Base-by-base conservation (phyloP, 2,888 invertebrate species). In the Eupithecia subfuscata region DNA sequence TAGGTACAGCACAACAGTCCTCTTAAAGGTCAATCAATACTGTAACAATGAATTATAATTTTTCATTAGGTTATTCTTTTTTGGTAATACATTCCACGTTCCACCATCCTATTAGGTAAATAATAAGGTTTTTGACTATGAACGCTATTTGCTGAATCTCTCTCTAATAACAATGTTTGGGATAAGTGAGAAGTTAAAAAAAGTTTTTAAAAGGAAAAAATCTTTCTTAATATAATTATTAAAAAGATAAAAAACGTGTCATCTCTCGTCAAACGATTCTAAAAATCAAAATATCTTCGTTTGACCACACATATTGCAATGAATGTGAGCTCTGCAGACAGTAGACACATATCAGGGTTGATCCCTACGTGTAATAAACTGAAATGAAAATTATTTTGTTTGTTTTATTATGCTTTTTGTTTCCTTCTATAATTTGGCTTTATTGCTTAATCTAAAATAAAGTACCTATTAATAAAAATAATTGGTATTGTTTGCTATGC, bases 291-390 rank as follows among this genome's bases (percentile, higher is more conserved):
- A 37, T 6, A 8, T 8, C 37, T 37, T 37, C 37, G 37, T 37
- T 37, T 37, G 37, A 37, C 37, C 30, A 43, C 43, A 43, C 79
- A 1, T 75, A 69, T 77, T 79, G 74, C 60, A 25, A 68, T 64
- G 73, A 81, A 84, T 89, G 88, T 88, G 91, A 90, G 89, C 86
- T 84, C 84, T 80, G 82, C 84, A 85, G 83, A 82, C 75, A 84
- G 91, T 94, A 93, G 93, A 93, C 91, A 92, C 93, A 94, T 94
- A 94, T 94, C 94, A 92, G 94, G 94, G 93, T 88, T 80, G 77
- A 81, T 83, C 93, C 92, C 93, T 93, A 91, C 85, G 91, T 93
- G 93, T 92, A 94, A 92, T 94, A 94, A 93, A 94, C 85, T 84
- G 71, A 85, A 92, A 89, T 83, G 86, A 91, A 92, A 85, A 80